Evolutionary conservation across 1,140 invertebrate genomes (phyloP), one percentile per base, ranked within the genome.

Genomic region (Oedothorax gibbosus): DNA sequence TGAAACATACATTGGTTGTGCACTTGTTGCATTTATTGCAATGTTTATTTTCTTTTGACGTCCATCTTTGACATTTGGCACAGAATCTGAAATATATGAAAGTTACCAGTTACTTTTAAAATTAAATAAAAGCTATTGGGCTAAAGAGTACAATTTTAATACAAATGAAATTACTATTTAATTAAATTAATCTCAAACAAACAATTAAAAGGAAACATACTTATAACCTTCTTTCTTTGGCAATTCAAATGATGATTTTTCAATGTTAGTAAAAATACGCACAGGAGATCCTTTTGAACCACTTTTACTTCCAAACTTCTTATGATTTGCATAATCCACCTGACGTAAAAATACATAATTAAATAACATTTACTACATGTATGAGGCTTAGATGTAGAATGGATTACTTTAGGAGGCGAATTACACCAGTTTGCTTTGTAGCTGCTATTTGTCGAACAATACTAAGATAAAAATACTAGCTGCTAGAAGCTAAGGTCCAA

Each of bases 251-350:
- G 14, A 35, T 51, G 57, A 57, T 51, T 54, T 12, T n/a, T 50
- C 14, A 62, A 85, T 64, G 20, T 85, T 85, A n/a, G 83, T 85
- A n/a, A 78, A 85, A n/a, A 85, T 79, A 7, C 83, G 51, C 8
- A 85, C 66, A 20, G 83, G 83, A 7, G 83, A 85, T 0, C 65
- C 66, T 49, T 72, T 64, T 12, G 57, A 71, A 21, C 21, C 65
- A 35, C 54, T 14, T 57, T 85, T 78, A 18, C 12, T 62, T 12
- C 73, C 64, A 72, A 71, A 85, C 49, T 78, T 78, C 72, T 62
- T 72, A 35, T 78, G 83, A 65, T 85, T 85, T 11, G 20, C 6
- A 64, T 85, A 85, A 56, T 79, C 66, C 2, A 85, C 83, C 83
- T 85, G 78, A 62, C 12, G 8, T 7, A 69, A 51, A 15, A 69